These are phyloP conservation scores for Tetramorium alpestre DNA, from an alignment of 1,140 invertebrate species.

Conservation along the genomic window DNA sequence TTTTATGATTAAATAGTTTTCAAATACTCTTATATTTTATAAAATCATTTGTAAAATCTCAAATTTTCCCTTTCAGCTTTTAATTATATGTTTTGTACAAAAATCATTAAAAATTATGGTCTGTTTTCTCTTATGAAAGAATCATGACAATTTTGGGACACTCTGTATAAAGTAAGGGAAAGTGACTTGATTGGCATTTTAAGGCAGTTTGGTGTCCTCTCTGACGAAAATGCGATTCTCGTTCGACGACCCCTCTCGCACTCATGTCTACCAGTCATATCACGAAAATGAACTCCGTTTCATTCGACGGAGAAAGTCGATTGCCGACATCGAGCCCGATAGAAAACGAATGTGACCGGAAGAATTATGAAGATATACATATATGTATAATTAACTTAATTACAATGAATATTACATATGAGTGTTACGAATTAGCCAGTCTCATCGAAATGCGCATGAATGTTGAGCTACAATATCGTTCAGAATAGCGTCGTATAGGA, in stretches of 20 bases:
- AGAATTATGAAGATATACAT: constrained; percentile 15
- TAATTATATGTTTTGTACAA: not conserved
- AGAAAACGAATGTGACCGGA: constrained; percentile 1
- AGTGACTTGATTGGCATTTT: constrained; percentile 50
- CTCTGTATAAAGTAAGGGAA: constrained; percentile 19
- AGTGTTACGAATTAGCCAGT: not conserved
- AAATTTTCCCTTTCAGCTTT: not conserved
- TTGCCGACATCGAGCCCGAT: constrained; percentile 17
- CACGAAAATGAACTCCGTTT: constrained; percentile 37
- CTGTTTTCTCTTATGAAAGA: not conserved
- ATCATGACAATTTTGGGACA: not conserved
- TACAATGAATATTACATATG: not conserved
- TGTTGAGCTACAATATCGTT: not conserved
- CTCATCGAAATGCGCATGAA: no score
- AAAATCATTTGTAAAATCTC: not conserved
- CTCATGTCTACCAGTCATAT: constrained; percentile 31
- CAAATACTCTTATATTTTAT: not conserved
- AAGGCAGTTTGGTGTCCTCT: constrained; percentile 40
- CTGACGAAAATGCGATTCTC: constrained; percentile 42
- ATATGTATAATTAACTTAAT: constrained; percentile 16
- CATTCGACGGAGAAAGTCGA: constrained; percentile 51
- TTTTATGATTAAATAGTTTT: not conserved
- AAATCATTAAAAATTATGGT: not conserved
- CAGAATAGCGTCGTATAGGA: not conserved
- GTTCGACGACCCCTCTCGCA: constrained; percentile 31